phyloP scores from a whole-genome alignment of 1,140 invertebrate species.

The Leptoteleia sp. region DNA sequence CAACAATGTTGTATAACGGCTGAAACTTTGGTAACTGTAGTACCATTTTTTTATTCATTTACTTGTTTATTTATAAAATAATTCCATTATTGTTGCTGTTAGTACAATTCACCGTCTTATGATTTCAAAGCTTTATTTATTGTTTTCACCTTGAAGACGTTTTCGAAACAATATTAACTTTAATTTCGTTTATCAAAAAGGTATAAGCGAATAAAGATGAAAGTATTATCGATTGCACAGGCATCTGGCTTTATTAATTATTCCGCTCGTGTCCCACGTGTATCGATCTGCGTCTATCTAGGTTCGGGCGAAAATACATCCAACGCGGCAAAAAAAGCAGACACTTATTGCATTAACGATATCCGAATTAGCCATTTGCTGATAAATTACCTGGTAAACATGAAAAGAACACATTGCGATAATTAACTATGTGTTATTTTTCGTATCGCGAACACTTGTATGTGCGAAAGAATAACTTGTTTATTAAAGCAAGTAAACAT shows the following conservation, averaged over 20 bases:
- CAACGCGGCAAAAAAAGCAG: constrained; percentile 8
- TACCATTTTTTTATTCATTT: too few species aligned
- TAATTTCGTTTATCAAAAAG: constrained; percentile 33
- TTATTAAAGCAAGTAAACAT: background rate
- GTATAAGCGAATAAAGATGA: constrained; percentile 52
- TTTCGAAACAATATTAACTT: too few species aligned
- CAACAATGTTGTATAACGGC: too few species aligned
- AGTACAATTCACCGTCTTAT: too few species aligned
- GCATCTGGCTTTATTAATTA: constrained; percentile 37
- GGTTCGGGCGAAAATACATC: constrained; percentile 37
- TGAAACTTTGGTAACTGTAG: too few species aligned
- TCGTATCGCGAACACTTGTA: constrained; percentile 1
- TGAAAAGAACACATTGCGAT: constrained; percentile 14
- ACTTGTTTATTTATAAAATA: too few species aligned
- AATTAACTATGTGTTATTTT: constrained; percentile 24
- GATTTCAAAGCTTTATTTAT: too few species aligned
- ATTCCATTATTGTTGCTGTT: too few species aligned
- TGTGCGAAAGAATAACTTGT: background rate
- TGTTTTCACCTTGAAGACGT: too few species aligned
- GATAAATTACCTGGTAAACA: constrained; percentile 46
- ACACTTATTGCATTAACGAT: constrained; percentile 50
- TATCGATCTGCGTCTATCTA: constrained; percentile 45
- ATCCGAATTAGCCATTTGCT: constrained; percentile 33
- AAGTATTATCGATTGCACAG: constrained; percentile 32
- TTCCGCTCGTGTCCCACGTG: constrained; percentile 42